Conservation (phyloP, 2,113 vertebrate genomes). For the Shinisaurus crocodilurus region DNA sequence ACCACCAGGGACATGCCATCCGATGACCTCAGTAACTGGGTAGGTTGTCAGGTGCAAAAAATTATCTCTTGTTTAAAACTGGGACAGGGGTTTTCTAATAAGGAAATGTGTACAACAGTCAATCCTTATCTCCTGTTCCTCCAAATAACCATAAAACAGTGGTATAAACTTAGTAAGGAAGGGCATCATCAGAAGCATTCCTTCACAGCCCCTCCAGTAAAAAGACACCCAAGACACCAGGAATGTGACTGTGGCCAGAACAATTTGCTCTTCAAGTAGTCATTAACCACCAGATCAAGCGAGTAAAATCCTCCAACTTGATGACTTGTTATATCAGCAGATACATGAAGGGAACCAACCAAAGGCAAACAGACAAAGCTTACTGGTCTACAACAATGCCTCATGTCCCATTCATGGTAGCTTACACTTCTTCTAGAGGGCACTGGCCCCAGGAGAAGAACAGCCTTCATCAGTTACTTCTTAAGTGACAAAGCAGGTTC, state of each 20-base stretch:
- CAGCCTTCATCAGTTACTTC: neutral
- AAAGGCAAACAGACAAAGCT: neutral
- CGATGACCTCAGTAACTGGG: too few species aligned
- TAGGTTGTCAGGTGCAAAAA: neutral
- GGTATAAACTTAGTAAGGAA: neutral
- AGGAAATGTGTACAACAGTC: neutral
- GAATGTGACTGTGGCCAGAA: neutral
- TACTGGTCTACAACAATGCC: neutral
- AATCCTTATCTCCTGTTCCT: neutral
- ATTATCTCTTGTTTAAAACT: neutral
- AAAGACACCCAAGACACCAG: neutral
- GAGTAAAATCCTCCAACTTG: neutral
- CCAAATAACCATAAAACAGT: neutral
- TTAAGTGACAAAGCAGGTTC: neutral
- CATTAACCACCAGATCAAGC: neutral
- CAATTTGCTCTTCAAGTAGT: neutral
- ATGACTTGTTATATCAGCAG: neutral
- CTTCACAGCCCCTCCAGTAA: neutral
- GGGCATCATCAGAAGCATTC: neutral
- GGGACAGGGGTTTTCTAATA: neutral
- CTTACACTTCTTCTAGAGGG: conserved; percentile 17
- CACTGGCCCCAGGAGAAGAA: neutral
- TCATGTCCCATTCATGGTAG: conserved; percentile 48
- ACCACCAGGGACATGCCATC: too few species aligned
- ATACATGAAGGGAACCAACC: neutral